Conservation (phyloP, 2,113 vertebrate species). For the Antechinus stuartii region DNA sequence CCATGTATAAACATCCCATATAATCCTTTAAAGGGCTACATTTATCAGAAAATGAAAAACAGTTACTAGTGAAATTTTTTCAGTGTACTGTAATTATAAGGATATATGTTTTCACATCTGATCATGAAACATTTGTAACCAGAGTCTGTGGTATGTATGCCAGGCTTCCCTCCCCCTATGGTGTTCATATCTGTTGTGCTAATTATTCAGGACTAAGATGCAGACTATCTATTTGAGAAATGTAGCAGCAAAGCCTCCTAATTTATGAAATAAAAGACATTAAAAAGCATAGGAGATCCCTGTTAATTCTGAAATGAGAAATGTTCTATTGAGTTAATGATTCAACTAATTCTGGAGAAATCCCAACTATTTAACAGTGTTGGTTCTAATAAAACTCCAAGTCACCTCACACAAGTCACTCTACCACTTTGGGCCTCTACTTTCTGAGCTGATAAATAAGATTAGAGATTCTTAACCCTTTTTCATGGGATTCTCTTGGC, state of each 20-base stretch:
- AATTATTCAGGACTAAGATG: not conserved
- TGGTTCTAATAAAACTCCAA: not conserved
- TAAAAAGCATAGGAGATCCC: not conserved
- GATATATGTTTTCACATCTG: not conserved
- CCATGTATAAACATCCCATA: too few relatives aligned
- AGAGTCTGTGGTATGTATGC: not conserved
- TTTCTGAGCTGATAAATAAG: not conserved
- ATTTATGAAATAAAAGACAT: not conserved
- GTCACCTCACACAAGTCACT: not conserved
- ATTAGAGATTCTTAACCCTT: not conserved
- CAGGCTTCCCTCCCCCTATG: not conserved
- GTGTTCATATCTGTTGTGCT: not conserved
- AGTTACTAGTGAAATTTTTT: not conserved
- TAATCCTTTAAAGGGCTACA: too few relatives aligned
- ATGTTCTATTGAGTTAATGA: not conserved
- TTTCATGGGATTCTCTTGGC: not conserved
- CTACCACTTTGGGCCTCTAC: not conserved
- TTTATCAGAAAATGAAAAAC: not conserved
- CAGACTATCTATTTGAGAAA: not conserved
- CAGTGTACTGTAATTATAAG: not conserved
- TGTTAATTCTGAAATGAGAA: not conserved
- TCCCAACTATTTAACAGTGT: not conserved
- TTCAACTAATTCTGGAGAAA: not conserved
- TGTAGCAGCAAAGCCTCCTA: not conserved
- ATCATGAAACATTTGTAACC: not conserved